Percentiles rank a stretch among this genome's conserved stretches.
Conservation (phyloP, 2,797 vertebrate species). For the Momotus momota region DNA sequence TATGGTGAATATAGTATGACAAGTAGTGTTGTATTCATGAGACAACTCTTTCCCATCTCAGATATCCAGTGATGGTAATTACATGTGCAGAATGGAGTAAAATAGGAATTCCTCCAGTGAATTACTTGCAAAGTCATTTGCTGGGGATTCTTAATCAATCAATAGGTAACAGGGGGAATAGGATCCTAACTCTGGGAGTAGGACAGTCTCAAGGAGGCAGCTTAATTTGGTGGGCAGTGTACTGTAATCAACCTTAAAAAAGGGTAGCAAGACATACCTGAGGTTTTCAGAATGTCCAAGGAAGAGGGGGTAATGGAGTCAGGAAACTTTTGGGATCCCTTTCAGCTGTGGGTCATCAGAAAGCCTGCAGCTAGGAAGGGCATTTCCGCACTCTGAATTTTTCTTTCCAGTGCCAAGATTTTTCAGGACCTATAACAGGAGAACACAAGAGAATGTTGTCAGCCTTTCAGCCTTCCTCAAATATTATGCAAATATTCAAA, state of each 20-base stretch:
- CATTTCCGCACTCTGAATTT: background rate
- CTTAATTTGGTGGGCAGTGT: background rate
- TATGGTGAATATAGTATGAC: slow-evolving; percentile 3
- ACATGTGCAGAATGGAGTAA: background rate
- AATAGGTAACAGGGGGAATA: background rate
- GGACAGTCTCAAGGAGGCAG: background rate
- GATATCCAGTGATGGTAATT: background rate
- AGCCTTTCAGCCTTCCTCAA: background rate
- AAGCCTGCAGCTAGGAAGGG: background rate
- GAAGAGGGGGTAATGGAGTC: background rate
- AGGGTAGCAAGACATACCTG: background rate
- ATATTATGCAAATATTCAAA: background rate
- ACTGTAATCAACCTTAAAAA: background rate
- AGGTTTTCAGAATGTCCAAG: background rate
- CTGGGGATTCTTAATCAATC: background rate
- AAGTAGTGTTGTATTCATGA: background rate
- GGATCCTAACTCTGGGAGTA: background rate
- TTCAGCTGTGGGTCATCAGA: background rate
- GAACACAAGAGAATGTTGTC: background rate
- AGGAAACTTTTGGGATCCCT: background rate
- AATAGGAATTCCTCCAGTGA: background rate
- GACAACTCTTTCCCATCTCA: background rate
- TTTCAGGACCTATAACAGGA: background rate
- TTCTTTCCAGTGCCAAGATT: background rate
- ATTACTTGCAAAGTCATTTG: background rate